Base-by-base conservation (phyloP, 2,113 vertebrate species). In the Shinisaurus crocodilurus region DNA sequence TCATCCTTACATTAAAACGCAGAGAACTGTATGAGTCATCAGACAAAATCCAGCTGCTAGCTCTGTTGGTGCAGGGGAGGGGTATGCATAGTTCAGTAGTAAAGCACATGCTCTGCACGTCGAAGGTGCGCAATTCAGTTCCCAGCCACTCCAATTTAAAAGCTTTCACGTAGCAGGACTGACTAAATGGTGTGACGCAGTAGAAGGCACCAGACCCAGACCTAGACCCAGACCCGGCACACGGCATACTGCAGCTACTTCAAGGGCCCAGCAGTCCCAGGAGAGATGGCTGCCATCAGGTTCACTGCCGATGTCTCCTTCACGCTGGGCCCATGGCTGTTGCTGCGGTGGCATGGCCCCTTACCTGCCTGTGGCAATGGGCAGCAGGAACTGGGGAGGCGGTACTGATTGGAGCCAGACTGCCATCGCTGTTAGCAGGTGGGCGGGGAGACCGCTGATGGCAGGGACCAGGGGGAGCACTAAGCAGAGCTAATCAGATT, bases 11-110 rank as follows among this genome's bases (percentile, higher is more conserved):
- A 29, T 87, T 40, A 77, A 75, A 57, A 45, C 27, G 5, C 37
- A 76, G 72, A 76, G 54, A 60, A 63, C 72, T 60, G 86, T 6
- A 77, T 87, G 86, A 87, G 72, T 87, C 86, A 87, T 77, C 37
- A 77, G 34, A 20, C 34, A 25, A 45, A 9, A 84, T 13, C 63
- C n/a, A 23, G 6, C 20, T 8, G 12, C 43, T 6, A 37, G 84
- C 20, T 27, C 45, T 15, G 7, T 45, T 65, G 54, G 54, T 43
- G 54, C 75, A 77, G 57, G 37, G 37, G 25, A 77, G 18, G 40
- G 54, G 37, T 27, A 34, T 48, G 48, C 43, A 40, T 29, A 87
- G 50, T 27, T 60, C 85, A 32, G 50, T 50, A 18, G 20, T 2
- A 54, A 9, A n/a, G 34, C 5, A 74, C 85, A 86, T 4, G n/a